Percentiles rank a stretch among this genome's conserved stretches.
phyloP scores from a whole-genome alignment of 1,140 invertebrate genomes.

The Acromyrmex charruanus region DNA sequence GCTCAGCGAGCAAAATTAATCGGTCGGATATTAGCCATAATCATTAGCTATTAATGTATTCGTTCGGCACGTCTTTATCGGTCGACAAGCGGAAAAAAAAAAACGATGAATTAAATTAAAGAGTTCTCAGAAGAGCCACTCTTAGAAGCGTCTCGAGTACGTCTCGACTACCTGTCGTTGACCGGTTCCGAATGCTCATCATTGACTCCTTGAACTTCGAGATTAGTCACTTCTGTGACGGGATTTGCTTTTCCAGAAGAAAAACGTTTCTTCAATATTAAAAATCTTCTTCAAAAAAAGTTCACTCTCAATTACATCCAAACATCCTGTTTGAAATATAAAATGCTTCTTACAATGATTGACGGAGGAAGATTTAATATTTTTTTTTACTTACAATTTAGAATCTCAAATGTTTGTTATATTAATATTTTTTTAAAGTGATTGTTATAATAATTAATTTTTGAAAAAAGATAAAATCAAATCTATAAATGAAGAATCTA shows the following conservation, averaged over 20 bases:
- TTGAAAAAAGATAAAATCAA: neutral
- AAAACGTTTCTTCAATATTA: neutral
- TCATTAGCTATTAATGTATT: constrained; percentile 35
- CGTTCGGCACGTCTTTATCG: constrained; percentile 41
- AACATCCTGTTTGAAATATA: no score
- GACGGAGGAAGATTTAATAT: no score
- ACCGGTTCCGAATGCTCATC: constrained; percentile 65
- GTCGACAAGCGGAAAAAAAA: neutral
- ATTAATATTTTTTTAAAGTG: neutral
- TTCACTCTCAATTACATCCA: no score
- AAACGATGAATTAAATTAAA: constrained; percentile 52
- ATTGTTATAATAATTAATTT: neutral
- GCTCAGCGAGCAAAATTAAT: constrained; percentile 23
- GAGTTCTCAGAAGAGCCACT: constrained; percentile 29
- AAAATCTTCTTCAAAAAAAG: neutral
- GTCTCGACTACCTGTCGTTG: constrained; percentile 62
- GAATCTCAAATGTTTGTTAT: neutral
- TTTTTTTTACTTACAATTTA: no score
- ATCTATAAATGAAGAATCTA: neutral
- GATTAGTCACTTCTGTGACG: constrained; percentile 31
- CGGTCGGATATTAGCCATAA: neutral
- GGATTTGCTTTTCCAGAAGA: neutral
- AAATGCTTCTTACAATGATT: no score
- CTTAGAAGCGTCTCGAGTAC: constrained; percentile 43
- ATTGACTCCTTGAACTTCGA: constrained; percentile 58